Conservation (phyloP, 2,888 invertebrate species). For the Dione juno region DNA sequence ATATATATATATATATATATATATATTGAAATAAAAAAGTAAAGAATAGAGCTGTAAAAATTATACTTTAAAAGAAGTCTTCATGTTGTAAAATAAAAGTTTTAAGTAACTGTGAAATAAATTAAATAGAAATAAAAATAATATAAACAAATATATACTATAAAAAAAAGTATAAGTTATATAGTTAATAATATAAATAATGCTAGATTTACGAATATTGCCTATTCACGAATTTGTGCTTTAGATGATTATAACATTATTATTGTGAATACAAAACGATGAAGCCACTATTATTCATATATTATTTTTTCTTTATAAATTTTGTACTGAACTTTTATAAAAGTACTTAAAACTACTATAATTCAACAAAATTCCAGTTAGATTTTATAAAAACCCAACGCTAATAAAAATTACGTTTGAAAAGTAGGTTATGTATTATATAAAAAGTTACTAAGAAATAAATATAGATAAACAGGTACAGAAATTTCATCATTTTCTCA, state of each 20-base stretch:
- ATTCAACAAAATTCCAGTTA: conserved; percentile 15
- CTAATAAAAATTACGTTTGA: conserved; percentile 24
- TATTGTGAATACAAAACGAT: conserved; percentile 26
- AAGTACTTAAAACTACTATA: conserved; percentile 26
- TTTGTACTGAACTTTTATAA: conserved; percentile 40
- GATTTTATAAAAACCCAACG: conserved; percentile 39
- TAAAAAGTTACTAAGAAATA: conserved; percentile 20
- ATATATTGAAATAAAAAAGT: no score
- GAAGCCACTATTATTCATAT: conserved; percentile 16
- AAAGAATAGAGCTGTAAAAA: no score
- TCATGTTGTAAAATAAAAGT: no score
- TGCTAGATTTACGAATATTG: conserved; percentile 4
- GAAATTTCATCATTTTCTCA: conserved; percentile 4
- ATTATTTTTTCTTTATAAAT: conserved; percentile 22
- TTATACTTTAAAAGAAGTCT: no score
- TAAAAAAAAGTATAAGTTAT: no score
- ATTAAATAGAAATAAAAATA: no score
- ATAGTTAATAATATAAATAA: conserved; percentile 3
- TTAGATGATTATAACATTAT: not conserved
- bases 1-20: not conserved
- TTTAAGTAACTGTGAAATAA: no score
- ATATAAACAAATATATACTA: no score
- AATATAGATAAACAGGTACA: conserved; percentile 30
- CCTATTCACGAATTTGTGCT: conserved; percentile 19
- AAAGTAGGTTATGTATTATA: conserved; percentile 25